Percentiles rank a stretch among this genome's conserved stretches.
Evolutionary conservation across 2,113 vertebrate species (phyloP).

Genomic region (Capricornis sumatraensis): DNA sequence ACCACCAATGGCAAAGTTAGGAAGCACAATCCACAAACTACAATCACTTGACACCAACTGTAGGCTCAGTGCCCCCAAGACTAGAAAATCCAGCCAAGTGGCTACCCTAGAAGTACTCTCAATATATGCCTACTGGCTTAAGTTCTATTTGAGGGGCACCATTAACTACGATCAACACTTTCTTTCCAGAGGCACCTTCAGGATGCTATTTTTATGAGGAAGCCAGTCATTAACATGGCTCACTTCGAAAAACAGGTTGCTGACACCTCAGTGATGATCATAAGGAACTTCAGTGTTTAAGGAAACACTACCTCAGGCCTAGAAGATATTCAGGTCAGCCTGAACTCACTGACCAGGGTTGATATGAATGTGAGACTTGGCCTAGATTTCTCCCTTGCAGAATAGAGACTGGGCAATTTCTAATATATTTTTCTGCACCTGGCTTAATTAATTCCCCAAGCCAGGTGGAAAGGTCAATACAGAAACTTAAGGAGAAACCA

Average conservation of each 20-base stretch:
- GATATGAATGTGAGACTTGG: not conserved
- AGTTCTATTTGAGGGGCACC: not conserved
- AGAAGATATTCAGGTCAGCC: not conserved
- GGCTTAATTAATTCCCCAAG: not conserved
- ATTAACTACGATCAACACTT: not conserved
- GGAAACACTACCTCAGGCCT: not conserved
- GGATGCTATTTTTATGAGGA: not conserved
- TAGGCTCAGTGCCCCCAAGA: not conserved
- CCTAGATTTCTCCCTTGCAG: not conserved
- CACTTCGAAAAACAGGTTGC: not conserved
- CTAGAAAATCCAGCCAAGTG: not conserved
- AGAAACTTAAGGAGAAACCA: not conserved
- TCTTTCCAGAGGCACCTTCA: not conserved
- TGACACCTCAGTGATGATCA: not conserved
- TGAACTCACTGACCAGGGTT: not conserved
- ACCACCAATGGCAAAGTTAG: not conserved
- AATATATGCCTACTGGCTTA: not conserved
- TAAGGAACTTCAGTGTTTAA: not conserved
- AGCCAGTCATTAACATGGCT: not conserved
- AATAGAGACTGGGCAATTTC: not conserved
- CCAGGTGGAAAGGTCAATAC: not conserved
- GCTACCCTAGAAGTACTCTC: not conserved
- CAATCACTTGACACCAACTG: not conserved
- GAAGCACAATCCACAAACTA: not conserved
- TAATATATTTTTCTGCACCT: not conserved